Conservation (phyloP, 1,140 invertebrate species). For the Drosophila busckii region DNA sequence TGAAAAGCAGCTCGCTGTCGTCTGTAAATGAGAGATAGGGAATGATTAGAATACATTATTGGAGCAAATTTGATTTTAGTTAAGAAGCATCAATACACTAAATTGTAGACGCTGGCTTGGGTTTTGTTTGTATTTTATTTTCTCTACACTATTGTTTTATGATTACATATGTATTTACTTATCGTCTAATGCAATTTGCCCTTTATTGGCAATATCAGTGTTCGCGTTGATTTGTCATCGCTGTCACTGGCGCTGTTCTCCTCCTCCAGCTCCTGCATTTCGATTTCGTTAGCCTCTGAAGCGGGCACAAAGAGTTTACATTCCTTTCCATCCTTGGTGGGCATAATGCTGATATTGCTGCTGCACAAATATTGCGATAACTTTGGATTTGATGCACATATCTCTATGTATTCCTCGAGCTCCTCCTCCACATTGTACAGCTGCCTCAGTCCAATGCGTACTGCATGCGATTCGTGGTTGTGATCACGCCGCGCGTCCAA, state of each 20-base stretch:
- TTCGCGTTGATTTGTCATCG: constrained; percentile 23
- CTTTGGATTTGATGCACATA: constrained; percentile 60
- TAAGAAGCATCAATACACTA: no score
- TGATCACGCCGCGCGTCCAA: constrained; percentile 50
- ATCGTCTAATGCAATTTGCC: constrained; percentile 20
- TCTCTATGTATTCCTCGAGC: constrained; percentile 68
- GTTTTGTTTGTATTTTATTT: background rate
- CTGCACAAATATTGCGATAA: constrained; percentile 62
- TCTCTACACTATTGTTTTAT: no score
- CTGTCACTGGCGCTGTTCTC: constrained; percentile 27
- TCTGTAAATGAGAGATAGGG: constrained; percentile 23
- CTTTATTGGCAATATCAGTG: constrained; percentile 17
- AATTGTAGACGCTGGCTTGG: no score
- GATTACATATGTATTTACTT: no score
- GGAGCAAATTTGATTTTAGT: no score
- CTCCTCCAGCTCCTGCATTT: constrained; percentile 53
- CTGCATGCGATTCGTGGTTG: constrained; percentile 52
- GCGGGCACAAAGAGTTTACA: constrained; percentile 64
- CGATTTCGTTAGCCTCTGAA: constrained; percentile 59
- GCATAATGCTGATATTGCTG: constrained; percentile 65
- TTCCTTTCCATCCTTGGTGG: constrained; percentile 65
- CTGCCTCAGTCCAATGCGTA: constrained; percentile 52
- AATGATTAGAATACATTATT: constrained; percentile 13
- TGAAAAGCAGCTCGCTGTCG: constrained; percentile 53
- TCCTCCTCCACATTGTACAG: constrained; percentile 62